Evolutionary conservation across 2,888 invertebrate genomes (phyloP), one percentile per base, ranked within the genome.

Genomic region (Ypsolopha scabrella): DNA sequence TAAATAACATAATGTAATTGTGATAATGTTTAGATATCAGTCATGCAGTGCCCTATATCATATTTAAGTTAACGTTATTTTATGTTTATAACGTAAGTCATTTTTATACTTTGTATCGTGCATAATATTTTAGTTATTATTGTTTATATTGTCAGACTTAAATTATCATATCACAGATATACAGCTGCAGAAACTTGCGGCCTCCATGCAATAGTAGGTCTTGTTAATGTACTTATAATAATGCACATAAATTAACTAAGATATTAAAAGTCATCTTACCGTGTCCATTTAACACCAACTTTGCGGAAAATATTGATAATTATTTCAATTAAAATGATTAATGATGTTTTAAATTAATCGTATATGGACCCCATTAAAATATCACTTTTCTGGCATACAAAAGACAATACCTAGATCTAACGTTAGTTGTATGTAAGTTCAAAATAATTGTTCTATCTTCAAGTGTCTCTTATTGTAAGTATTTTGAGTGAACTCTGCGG

Each of bases 371-470:
- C 79, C 80, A 78, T 81, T 72, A 59, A 61, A 76, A 24, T 48
- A 51, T 78, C 76, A 77, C 71, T 67, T 75, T 73, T 83, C 80
- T 77, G 81, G 80, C 81, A 86, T 83, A 80, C 80, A 81, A 87
- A 87, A 86, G 87, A 87, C 87, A 87, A 87, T 87, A 87, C 87
- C 85, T 87, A 87, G 87, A 77, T 85, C 80, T 87, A 87, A 85
- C 75, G 75, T 85, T 86, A 85, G 85, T 68, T 68, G 77, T 82
- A 82, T 74, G 80, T 83, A 82, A 82, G 80, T 76, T 78, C 80
- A 79, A 82, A 77, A 76, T 81, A 80, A 81, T 79, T 75, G 83
- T 83, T 86, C 80, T 80, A 80, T 80, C 82, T 85, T 85, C 82
- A 80, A 81, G 76, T 83, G 80, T 85, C 80, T 82, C 76, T 75